phyloP scores from a whole-genome alignment of 2,888 invertebrate genomes.

The Phyto melanocephala region DNA sequence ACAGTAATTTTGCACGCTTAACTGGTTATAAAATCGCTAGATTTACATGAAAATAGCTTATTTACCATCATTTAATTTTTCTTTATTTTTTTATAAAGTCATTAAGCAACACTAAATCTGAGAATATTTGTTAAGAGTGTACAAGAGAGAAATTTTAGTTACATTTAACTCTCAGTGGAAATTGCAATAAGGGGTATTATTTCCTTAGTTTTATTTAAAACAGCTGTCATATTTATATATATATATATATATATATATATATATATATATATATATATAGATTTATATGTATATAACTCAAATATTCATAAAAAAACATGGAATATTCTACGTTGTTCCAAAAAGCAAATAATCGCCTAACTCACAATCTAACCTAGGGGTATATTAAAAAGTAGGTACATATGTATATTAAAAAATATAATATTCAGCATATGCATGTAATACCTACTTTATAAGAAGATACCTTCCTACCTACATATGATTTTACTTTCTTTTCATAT shows the following conservation, averaged over 20 bases:
- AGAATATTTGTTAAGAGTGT: not conserved
- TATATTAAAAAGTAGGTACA: no score
- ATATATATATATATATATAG: not conserved
- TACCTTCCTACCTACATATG: no score
- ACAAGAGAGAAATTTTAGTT: not conserved
- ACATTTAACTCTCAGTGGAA: not conserved
- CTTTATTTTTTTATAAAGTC: not conserved
- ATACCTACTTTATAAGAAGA: no score
- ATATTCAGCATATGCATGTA: no score
- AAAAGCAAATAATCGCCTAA: no score
- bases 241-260: not conserved
- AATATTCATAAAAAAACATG: constrained; percentile 18
- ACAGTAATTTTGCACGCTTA: no score
- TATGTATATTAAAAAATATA: no score
- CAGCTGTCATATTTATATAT: not conserved
- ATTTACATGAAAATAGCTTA: no score
- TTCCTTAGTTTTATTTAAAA: constrained; percentile 19
- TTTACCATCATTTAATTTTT: no score
- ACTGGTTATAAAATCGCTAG: no score
- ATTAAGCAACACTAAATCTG: constrained; percentile 41
- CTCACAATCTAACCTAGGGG: no score
- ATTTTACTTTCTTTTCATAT: no score
- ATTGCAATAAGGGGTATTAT: not conserved
- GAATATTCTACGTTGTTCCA: constrained; percentile 54
- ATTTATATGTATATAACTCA: not conserved